Evolutionary conservation across 2,888 invertebrate species (phyloP), one percentile per base, ranked within the genome.

Genomic region (Leptopilina syphax): DNA sequence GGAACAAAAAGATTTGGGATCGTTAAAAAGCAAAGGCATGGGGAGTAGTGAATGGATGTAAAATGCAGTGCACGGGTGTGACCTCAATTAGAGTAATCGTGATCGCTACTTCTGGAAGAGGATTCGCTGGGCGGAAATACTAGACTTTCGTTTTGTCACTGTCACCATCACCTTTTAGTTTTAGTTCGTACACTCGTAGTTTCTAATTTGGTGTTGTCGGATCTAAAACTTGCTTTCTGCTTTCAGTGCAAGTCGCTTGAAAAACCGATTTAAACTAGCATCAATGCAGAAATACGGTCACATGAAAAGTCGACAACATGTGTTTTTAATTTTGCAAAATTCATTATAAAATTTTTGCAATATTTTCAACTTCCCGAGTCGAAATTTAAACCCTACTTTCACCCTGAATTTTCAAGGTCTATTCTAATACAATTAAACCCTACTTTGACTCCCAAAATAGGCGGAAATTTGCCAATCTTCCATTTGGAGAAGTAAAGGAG

Each of bases 101-200:
- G 63, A 63, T 63, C 63, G 24, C 63, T 63, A 63, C 18, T 63
- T 24, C 63, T 24, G 63, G 63, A 63, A 63, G 63, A 63, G 63
- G 63, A 63, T 63, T 63, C 63, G 63, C 63, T 63, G 63, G 63
- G 63, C 63, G 63, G 63, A 63, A 63, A 63, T 63, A 63, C 63
- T 63, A 63, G 63, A 63, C 63, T 63, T 63, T 63, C 63, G 63
- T 63, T 63, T 63, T 63, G 63, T 63, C 63, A 63, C 63, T 63
- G 63, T 63, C 63, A 24, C 63, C 63, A 63, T 63, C 63, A 63
- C 63, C 60, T 60, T 60, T 60, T 18, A 63, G 63, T 63, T 63
- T 63, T 63, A 63, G 63, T 63, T 63, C 18, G 63, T 63, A 63
- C 63, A 1, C 63, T 63, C 63, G 63, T 63, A 63, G 63, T 63